phyloP scores from a whole-genome alignment of 2,888 invertebrate genomes.

The Torymus aiolomorphi region DNA sequence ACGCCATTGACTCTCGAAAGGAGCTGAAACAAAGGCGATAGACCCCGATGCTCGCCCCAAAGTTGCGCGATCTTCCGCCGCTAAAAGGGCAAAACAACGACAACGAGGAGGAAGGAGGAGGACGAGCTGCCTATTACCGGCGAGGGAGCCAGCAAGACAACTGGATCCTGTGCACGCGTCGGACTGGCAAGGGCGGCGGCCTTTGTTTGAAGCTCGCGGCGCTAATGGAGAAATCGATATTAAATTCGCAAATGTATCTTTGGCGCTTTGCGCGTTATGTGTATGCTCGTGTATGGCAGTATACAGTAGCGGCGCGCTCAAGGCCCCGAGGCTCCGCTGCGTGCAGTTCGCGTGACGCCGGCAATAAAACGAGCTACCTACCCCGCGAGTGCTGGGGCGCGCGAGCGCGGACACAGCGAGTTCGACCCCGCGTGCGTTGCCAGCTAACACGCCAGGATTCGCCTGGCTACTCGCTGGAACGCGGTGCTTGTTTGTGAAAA shows the following conservation, averaged over 20 bases:
- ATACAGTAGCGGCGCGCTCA: not conserved
- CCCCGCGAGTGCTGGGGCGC: no score
- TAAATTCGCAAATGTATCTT: slow-evolving; percentile 60
- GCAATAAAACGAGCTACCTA: slow-evolving; percentile 48
- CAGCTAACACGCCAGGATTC: not conserved
- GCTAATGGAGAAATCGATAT: slow-evolving; percentile 46
- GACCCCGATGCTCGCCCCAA: not conserved
- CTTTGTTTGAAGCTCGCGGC: not conserved
- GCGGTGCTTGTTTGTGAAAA: no score
- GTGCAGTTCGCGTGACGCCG: slow-evolving; percentile 21
- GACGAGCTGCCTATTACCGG: not conserved
- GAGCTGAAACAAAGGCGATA: not conserved
- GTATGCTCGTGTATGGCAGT: no score
- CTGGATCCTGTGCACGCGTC: slow-evolving; percentile 30
- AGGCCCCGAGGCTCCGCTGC: no score
- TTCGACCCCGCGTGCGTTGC: no score
- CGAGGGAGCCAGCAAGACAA: not conserved
- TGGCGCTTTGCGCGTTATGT: not conserved
- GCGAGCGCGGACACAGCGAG: no score
- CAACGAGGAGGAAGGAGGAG: not conserved
- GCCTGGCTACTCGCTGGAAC: not conserved
- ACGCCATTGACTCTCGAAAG: no score
- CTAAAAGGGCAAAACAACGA: slow-evolving; percentile 10
- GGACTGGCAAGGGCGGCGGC: not conserved
- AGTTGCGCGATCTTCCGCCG: not conserved